Evolutionary conservation across 2,888 invertebrate genomes (phyloP).

Genomic region (Scaptomyza tumidula): DNA sequence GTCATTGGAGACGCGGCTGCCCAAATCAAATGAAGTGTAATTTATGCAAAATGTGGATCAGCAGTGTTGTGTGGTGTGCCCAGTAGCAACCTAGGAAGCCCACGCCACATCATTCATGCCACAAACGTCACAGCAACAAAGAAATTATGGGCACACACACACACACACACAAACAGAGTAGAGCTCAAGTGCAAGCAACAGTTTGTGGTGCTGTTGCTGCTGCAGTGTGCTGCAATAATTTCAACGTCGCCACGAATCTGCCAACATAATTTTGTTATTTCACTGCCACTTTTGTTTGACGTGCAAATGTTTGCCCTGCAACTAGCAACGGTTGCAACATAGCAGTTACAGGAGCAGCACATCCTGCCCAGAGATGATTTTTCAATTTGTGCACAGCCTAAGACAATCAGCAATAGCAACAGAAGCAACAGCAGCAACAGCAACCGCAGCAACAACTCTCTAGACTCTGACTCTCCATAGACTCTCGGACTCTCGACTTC

Average conservation of each 20-base stretch:
- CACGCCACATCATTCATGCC: slow-evolving; percentile 78
- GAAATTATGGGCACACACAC: slow-evolving; percentile 59
- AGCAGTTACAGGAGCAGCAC: slow-evolving; percentile 38
- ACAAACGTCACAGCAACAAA: slow-evolving; percentile 68
- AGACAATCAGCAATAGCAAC: slow-evolving; percentile 63
- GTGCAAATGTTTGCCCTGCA: slow-evolving; percentile 74
- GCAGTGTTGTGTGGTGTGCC: slow-evolving; percentile 21
- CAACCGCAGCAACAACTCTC: slow-evolving; percentile 19
- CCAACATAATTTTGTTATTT: slow-evolving; percentile 80
- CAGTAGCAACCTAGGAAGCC: slow-evolving; percentile 59
- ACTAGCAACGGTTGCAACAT: slow-evolving; percentile 15
- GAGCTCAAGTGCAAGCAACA: slow-evolving; percentile 49
- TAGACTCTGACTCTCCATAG: not conserved
- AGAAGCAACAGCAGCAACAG: slow-evolving; percentile 27
- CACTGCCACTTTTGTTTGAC: slow-evolving; percentile 79
- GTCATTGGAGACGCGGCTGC: slow-evolving; percentile 65
- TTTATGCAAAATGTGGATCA: slow-evolving; percentile 74
- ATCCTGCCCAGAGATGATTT: slow-evolving; percentile 75
- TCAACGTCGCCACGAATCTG: slow-evolving; percentile 76
- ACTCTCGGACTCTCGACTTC: slow-evolving; percentile 21
- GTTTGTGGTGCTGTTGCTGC: slow-evolving; percentile 14
- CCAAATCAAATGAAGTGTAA: slow-evolving; percentile 78
- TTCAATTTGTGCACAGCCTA: slow-evolving; percentile 74
- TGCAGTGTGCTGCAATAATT: slow-evolving; percentile 65
- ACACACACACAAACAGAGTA: not conserved